Evolutionary conservation across 2,888 invertebrate species (phyloP).

Genomic region (Thera obeliscata): DNA sequence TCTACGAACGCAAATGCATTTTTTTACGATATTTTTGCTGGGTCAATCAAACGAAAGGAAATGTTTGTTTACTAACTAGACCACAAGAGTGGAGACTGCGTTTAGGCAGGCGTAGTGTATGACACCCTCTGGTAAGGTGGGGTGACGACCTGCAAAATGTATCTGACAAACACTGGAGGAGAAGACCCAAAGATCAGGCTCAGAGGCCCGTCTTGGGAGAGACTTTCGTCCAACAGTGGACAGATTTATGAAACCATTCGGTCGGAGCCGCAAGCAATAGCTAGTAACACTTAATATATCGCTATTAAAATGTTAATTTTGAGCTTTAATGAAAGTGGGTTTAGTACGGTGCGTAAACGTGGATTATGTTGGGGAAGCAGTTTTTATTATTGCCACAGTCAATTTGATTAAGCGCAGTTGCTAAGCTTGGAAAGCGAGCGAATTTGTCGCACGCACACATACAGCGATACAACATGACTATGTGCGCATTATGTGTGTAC

Average conservation of each 20-base stretch:
- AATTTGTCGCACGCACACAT: slow-evolving; percentile 45
- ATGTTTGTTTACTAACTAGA: too few species aligned
- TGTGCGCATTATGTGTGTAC: neutral
- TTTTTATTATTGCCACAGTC: slow-evolving; percentile 70
- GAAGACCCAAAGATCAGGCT: too few species aligned
- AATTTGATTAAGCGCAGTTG: slow-evolving; percentile 23
- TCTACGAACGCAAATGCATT: too few species aligned
- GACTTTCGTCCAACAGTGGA: too few species aligned
- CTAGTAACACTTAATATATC: slow-evolving; percentile 68
- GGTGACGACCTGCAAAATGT: too few species aligned
- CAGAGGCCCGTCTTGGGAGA: too few species aligned
- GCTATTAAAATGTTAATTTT: slow-evolving; percentile 82
- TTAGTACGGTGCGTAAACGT: slow-evolving; percentile 75
- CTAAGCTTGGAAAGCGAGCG: slow-evolving; percentile 19
- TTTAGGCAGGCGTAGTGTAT: too few species aligned
- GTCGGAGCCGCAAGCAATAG: slow-evolving; percentile 3
- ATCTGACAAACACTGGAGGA: too few species aligned
- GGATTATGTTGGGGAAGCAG: slow-evolving; percentile 70
- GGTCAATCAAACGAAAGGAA: too few species aligned
- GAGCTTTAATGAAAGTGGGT: slow-evolving; percentile 77
- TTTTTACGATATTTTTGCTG: too few species aligned
- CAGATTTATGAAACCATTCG: neutral
- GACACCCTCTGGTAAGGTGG: too few species aligned
- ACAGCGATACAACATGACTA: slow-evolving; percentile 3
- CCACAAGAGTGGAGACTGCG: too few species aligned